Base-by-base conservation (phyloP, 2,113 vertebrate species). In the Callionymus lyra region DNA sequence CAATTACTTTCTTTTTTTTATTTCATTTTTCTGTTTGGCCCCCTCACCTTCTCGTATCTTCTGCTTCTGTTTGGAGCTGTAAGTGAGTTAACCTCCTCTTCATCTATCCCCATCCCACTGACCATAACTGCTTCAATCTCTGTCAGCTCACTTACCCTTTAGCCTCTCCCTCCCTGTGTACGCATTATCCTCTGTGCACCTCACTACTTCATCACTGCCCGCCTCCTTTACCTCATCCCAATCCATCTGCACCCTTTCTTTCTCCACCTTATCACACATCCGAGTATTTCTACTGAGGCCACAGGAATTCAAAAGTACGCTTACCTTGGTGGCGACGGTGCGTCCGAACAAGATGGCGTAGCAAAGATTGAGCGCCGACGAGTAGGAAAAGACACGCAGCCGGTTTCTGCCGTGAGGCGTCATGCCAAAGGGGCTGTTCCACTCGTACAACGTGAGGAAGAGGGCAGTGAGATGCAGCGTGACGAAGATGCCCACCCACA, bases 371-470 rank as follows among this genome's bases (percentile, higher is more conserved):
- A 98, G 93, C 13, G 93, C 94, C 0, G 94, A 97, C 11, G 94
- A 97, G 70, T 92, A 97, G 59, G 93, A 98, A 86, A 98, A 98
- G 32, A 97, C 83, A 1, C 91, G 90, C 53, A 82, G 62, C 4
- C 91, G 81, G 77, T 95, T 97, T 38, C 91, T 86, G 43, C 93
- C 94, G 0, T 91, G 91, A 0, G 95, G 95, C 0, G 95, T 96
- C 87, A 97, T 95, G 40, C 93, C 91, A 0, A 91, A 97, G 41
- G 93, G 95, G 75, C 93, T 98, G 68, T 92, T 91, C 94, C 95
- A 98, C 76, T 98, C 93, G 0, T 92, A 98, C 6, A 98, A 77
- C 4, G 94, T 98, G 72, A 98, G 93, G 83, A 98, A 94, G 59
- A 98, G 87, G 0, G 92, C 93, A 0, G 88, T 96, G 59, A 89